A percentile compares a stretch with the other conserved stretches of the same genome.
These are phyloP conservation scores for Dicyrtomina minuta DNA, from an alignment of 2,888 invertebrate genomes.

Conservation along the genomic window DNA sequence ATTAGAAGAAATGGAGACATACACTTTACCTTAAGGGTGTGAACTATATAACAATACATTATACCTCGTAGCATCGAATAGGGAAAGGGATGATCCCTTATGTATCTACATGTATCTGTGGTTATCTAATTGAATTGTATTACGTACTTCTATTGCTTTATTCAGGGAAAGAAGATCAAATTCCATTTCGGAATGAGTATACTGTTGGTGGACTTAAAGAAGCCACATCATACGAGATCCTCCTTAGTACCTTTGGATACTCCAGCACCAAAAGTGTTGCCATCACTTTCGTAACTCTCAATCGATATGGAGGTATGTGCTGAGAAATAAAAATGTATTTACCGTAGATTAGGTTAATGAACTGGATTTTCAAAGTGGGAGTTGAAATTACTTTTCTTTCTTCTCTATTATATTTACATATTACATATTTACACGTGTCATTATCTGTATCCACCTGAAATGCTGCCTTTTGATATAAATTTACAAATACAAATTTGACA, in stretches of 20 bases:
- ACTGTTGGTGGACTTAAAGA: conserved; percentile 45
- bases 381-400: not conserved
- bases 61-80: too few species aligned
- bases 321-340: not conserved
- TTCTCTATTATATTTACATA: not conserved
- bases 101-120: too few species aligned
- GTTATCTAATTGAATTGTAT: too few species aligned
- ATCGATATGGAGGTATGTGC: conserved; percentile 46
- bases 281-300: conserved; percentile 49
- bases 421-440: too few species aligned
- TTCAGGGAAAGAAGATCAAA: conserved; percentile 45
- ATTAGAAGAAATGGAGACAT: too few species aligned
- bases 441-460: too few species aligned
- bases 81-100: too few species aligned
- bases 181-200: conserved; percentile 49
- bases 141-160: too few species aligned
- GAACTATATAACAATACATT: too few species aligned
- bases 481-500: too few species aligned
- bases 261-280: conserved; percentile 44
- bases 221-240: conserved; percentile 49
- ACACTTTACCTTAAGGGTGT: too few species aligned
- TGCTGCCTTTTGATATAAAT: too few species aligned
- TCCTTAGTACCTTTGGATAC: conserved; percentile 45
- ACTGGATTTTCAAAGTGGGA: not conserved
- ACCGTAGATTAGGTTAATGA: not conserved